These are phyloP conservation scores for Drosophila sulfurigaster DNA, from an alignment of 1,140 invertebrate genomes.

Conservation along the genomic window DNA sequence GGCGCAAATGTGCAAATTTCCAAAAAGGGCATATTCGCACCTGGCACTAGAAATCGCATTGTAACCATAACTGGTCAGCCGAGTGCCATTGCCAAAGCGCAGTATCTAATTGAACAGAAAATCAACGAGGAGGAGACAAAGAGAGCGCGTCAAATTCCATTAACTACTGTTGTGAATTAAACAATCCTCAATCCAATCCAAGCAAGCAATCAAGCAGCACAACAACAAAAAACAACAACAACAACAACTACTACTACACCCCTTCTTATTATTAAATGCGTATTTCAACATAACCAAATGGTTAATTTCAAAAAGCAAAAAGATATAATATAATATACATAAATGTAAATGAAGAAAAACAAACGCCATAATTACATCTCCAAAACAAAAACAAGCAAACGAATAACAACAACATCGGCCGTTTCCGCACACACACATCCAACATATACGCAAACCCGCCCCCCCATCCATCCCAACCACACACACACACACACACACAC, in stretches of 20 bases:
- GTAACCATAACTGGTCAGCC: slow-evolving; percentile 97
- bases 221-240: slow-evolving; percentile 69
- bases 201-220: slow-evolving; percentile 60
- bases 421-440: background rate
- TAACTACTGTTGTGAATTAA: slow-evolving; percentile 89
- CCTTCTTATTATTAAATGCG: slow-evolving; percentile 33
- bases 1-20: slow-evolving; percentile 99
- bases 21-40: slow-evolving; percentile 98
- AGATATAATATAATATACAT: slow-evolving; percentile 24
- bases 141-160: slow-evolving; percentile 94
- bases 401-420: slow-evolving; percentile 32
- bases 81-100: slow-evolving; percentile 94
- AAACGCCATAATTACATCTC: slow-evolving; percentile 21
- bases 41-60: slow-evolving; percentile 97
- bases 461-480: no score
- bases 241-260: slow-evolving; percentile 56
- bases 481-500: slow-evolving; percentile 28
- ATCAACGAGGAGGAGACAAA: slow-evolving; percentile 98
- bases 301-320: slow-evolving; percentile 46
- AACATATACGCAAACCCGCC: slow-evolving; percentile 1
- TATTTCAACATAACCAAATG: slow-evolving; percentile 52
- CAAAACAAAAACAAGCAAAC: slow-evolving; percentile 81
- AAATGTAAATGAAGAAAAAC: slow-evolving; percentile 21
- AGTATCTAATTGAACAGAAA: slow-evolving; percentile 97
- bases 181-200: slow-evolving; percentile 17